Evolutionary conservation across 1,140 invertebrate species (phyloP).

Genomic region (Drosophila jambulina): DNA sequence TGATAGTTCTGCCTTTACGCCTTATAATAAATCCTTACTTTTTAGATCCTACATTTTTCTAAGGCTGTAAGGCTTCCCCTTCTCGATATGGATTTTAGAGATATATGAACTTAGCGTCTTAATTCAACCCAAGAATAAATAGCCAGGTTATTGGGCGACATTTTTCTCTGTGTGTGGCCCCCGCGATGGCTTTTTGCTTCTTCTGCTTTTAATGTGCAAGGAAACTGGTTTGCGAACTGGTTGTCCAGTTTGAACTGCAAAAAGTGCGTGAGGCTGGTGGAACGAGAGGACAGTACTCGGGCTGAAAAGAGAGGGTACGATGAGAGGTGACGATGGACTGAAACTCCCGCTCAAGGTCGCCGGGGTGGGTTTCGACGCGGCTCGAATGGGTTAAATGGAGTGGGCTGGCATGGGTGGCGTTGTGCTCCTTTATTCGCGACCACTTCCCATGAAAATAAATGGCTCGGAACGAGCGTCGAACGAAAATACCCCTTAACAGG

Average conservation of each 20-base stretch:
- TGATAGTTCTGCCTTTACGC: background rate
- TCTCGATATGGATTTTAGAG: background rate
- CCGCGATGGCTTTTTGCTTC: slow-evolving; percentile 34
- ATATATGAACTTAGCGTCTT: background rate
- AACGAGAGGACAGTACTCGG: slow-evolving; percentile 1
- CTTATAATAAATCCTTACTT: background rate
- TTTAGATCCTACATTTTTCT: too few relatives aligned
- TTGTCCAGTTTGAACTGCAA: slow-evolving; percentile 47
- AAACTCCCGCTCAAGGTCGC: slow-evolving; percentile 52
- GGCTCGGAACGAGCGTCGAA: slow-evolving; percentile 56
- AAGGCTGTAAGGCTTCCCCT: background rate
- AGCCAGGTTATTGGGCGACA: background rate
- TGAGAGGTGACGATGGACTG: slow-evolving; percentile 31
- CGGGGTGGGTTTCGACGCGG: slow-evolving; percentile 15
- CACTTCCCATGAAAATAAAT: slow-evolving; percentile 78
- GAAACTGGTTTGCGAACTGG: slow-evolving; percentile 59
- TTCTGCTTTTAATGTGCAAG: slow-evolving; percentile 46
- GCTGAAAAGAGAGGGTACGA: slow-evolving; percentile 10
- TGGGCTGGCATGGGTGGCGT: slow-evolving; percentile 22
- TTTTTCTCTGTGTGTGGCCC: slow-evolving; percentile 31
- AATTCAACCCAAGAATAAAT: background rate
- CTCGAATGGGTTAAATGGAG: slow-evolving; percentile 6
- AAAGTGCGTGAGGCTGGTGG: slow-evolving; percentile 47
- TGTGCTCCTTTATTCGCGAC: slow-evolving; percentile 48
- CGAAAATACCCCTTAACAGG: slow-evolving; percentile 39